Base-by-base conservation (phyloP, 2,113 vertebrate genomes). In the Bos indicus region DNA sequence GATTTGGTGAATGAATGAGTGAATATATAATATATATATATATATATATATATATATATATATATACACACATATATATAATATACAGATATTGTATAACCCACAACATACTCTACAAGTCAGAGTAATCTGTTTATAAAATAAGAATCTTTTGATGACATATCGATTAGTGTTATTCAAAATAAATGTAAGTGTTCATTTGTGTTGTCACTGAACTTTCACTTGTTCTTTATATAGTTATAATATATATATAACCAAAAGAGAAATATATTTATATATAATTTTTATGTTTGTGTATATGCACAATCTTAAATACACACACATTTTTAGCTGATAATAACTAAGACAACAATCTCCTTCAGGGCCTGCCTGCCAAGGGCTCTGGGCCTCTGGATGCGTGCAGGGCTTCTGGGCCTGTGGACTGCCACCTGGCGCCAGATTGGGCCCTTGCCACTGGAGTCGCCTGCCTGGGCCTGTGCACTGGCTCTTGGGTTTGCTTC, bases 381-480 rank as follows among this genome's bases (percentile, higher is more conserved):
- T 71, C 6, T 40, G 67, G n/a, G 10, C 19, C 19, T 40, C n/a
- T 40, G 67, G 67, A 3, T 23, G 67, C n/a, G 0, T 71, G n/a
- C 3, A 23, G 67, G 67, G 17, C 64, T 71, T 71, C 64, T 36
- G n/a, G 16, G 64, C 17, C n/a, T 71, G 12, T 71, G 64, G 64
- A 12, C n/a, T 23, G 64, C n/a, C 64, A 71, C 19, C n/a, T 36
- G 64, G 64, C 0, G 0, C n/a, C 64, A 1, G n/a, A 23, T 12
- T 12, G 19, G 62, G n/a, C 19, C n/a, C 10, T 71, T 40, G 19
- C 19, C 5, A 10, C 19, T 40, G 19, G n/a, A 23, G 67, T 21
- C 5, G 0, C 67, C 10, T 71, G 67, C 67, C 67, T 40, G 10
- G n/a, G 5, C 67, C 67, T 40, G 19, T 40, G 19, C 0, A 0